Conservation (phyloP, 2,888 invertebrate genomes). For the Thysanoteuthis rhombus region DNA sequence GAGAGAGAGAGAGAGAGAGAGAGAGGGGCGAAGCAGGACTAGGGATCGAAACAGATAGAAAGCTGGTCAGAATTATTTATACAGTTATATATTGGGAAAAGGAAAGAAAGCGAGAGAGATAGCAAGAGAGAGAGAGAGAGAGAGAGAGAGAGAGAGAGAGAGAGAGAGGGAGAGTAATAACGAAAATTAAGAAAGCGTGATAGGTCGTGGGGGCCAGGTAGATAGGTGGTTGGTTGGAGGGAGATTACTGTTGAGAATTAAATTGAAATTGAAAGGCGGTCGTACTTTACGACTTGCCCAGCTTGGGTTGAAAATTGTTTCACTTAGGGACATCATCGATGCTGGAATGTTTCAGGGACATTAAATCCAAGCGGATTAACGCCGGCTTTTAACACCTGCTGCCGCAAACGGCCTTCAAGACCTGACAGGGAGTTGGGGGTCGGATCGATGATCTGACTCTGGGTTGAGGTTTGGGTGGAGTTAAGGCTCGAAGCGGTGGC, state of each 20-base stretch:
- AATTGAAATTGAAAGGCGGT: not conserved
- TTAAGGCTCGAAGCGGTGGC: too few relatives aligned
- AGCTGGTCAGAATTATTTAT: not conserved
- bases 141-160: not conserved
- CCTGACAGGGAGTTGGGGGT: not conserved
- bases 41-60: not conserved
- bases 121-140: not conserved
- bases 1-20: not conserved
- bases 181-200: not conserved
- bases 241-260: not conserved
- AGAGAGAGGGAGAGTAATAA: not conserved
- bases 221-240: not conserved
- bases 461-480: too few relatives aligned
- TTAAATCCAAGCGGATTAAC: not conserved
- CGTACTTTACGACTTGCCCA: not conserved
- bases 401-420: not conserved
- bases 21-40: not conserved
- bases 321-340: slow-evolving; percentile 12
- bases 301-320: not conserved
- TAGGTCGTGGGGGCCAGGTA: not conserved
- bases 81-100: not conserved
- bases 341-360: not conserved
- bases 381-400: not conserved
- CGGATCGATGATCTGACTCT: not conserved
- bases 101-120: not conserved